Evolutionary conservation across 2,797 vertebrate genomes (phyloP).

Genomic region (Carcharodon carcharias): DNA sequence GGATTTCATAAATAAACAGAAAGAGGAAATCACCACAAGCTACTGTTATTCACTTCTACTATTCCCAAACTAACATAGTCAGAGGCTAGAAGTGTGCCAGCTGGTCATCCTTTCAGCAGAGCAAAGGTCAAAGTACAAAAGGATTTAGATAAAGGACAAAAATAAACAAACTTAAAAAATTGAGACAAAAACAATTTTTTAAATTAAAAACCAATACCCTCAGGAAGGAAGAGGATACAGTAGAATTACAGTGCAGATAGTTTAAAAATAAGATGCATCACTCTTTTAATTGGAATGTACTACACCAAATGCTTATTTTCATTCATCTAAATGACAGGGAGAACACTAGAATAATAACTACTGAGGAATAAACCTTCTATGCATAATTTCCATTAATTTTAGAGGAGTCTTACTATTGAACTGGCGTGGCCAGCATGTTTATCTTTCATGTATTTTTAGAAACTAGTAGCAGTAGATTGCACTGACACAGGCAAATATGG

Average conservation of each 20-base stretch:
- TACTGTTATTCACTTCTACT: background rate
- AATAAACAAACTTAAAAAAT: background rate
- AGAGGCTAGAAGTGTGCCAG: background rate
- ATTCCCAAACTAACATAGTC: background rate
- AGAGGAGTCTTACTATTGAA: background rate
- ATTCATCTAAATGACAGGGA: constrained; percentile 26
- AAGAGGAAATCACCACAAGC: background rate
- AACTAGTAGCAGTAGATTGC: background rate
- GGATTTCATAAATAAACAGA: background rate
- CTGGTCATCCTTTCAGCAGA: background rate
- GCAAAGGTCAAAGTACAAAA: background rate
- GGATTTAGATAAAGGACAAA: background rate
- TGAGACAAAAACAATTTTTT: background rate
- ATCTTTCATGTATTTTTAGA: constrained; percentile 29
- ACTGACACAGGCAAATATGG: background rate
- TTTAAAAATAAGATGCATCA: background rate
- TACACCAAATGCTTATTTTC: background rate
- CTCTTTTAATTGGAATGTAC: constrained; percentile 20
- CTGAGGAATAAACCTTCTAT: constrained; percentile 8
- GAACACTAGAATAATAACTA: background rate
- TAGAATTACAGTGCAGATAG: constrained; percentile 26
- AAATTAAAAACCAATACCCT: constrained; percentile 25
- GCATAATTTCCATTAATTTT: background rate
- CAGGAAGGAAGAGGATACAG: background rate
- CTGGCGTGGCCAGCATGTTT: background rate